phyloP scores from a whole-genome alignment of 2,113 vertebrate species.

The Cacatua alba region DNA sequence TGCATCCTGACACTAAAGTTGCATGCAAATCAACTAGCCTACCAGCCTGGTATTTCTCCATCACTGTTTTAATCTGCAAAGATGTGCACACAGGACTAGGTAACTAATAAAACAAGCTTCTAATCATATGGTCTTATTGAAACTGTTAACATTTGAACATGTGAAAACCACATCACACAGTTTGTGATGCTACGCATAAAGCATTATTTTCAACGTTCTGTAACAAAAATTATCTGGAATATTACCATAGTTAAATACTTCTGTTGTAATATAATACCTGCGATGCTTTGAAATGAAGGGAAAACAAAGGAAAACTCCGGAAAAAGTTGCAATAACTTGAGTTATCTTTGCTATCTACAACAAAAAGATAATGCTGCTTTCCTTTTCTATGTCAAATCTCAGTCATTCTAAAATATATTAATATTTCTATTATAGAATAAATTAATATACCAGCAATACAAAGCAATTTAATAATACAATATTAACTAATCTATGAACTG shows the following conservation, averaged over 20 bases:
- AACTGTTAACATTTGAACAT: not conserved
- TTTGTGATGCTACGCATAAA: not conserved
- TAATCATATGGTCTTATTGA: accelerated
- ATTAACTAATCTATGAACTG: not conserved
- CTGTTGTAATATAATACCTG: not conserved
- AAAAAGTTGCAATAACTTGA: not conserved
- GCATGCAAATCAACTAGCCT: not conserved
- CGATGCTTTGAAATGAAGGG: not conserved
- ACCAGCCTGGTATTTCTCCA: accelerated
- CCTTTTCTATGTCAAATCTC: not conserved
- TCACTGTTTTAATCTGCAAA: accelerated
- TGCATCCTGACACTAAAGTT: not conserved
- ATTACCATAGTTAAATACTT: not conserved
- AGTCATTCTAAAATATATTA: not conserved
- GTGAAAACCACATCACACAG: not conserved
- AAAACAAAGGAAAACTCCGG: not conserved
- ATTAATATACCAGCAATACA: not conserved
- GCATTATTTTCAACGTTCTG: not conserved
- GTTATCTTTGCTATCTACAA: not conserved
- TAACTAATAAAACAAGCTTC: accelerated
- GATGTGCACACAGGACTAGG: accelerated
- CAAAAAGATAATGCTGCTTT: not conserved
- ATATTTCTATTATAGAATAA: not conserved
- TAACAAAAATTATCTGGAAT: not conserved
- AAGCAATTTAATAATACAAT: not conserved